These are phyloP conservation scores for Nephrotoma appendiculata DNA, from an alignment of 2,888 invertebrate species.

Conservation along the genomic window DNA sequence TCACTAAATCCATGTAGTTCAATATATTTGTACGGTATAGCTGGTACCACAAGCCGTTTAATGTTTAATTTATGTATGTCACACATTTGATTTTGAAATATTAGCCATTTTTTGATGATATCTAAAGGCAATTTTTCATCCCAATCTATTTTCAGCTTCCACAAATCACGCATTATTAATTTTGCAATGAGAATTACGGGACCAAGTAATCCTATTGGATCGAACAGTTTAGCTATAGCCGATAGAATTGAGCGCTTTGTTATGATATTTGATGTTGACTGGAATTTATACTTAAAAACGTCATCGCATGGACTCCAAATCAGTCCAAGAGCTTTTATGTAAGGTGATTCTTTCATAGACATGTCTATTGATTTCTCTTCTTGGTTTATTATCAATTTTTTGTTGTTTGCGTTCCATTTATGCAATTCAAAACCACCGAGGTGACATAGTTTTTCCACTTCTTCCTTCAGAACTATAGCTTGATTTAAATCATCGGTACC, in stretches of 20 bases:
- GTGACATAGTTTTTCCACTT: no score
- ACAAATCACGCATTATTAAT: background rate
- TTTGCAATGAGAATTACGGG: background rate
- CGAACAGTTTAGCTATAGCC: no score
- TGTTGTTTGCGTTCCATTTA: background rate
- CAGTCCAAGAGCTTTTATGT: background rate
- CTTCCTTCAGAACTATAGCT: background rate
- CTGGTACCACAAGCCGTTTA: background rate
- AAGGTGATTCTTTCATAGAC: no score
- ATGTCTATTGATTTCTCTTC: no score
- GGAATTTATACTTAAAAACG: no score
- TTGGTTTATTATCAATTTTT: background rate
- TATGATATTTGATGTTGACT: no score
- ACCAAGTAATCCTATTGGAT: background rate
- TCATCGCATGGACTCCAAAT: no score
- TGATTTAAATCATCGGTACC: no score
- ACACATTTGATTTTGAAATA: background rate
- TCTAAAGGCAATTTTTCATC: background rate
- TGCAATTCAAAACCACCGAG: background rate
- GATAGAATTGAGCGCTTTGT: no score
- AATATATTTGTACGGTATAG: no score
- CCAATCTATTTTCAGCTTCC: background rate
- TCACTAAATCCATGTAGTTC: no score
- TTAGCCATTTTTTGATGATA: background rate
- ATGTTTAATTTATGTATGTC: no score